Conservation (phyloP, 2,888 invertebrate species). For the Chloromyia formosa region DNA sequence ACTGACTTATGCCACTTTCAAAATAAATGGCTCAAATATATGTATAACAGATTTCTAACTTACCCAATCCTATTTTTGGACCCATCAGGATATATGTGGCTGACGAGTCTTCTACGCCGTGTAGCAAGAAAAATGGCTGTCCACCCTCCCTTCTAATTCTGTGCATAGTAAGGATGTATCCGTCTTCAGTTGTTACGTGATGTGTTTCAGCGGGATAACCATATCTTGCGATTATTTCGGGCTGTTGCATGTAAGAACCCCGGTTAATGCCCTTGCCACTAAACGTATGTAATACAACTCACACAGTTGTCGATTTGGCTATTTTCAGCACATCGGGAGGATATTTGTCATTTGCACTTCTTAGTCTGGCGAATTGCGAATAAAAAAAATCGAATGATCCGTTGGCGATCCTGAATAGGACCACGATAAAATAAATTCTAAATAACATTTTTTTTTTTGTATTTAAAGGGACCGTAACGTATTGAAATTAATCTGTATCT, state of each 20-base stretch:
- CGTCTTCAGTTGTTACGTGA: constrained; percentile 41
- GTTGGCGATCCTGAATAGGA: too few species aligned
- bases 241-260: constrained; percentile 8
- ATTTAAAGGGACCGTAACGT: too few species aligned
- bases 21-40: too few species aligned
- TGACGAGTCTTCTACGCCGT: constrained; percentile 34
- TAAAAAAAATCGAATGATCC: too few species aligned
- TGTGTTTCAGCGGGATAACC: constrained; percentile 44
- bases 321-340: constrained; percentile 9
- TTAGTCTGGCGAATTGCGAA: too few species aligned
- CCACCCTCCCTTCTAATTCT: constrained; percentile 34
- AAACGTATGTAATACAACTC: neutral
- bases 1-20: too few species aligned
- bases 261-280: too few species aligned
- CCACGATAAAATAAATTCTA: too few species aligned
- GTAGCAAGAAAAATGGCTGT: constrained; percentile 27
- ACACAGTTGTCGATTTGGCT: neutral
- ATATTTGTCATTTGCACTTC: neutral
- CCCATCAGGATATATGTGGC: constrained; percentile 30
- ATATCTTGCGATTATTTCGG: constrained; percentile 29
- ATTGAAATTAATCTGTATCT: too few species aligned
- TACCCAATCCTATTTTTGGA: constrained; percentile 26
- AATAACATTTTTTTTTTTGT: too few species aligned
- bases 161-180: constrained; percentile 38
- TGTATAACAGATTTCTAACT: too few species aligned